Evolutionary conservation across 1,140 invertebrate species (phyloP), one percentile per base, ranked within the genome.

Genomic region (Microplitis demolitor): DNA sequence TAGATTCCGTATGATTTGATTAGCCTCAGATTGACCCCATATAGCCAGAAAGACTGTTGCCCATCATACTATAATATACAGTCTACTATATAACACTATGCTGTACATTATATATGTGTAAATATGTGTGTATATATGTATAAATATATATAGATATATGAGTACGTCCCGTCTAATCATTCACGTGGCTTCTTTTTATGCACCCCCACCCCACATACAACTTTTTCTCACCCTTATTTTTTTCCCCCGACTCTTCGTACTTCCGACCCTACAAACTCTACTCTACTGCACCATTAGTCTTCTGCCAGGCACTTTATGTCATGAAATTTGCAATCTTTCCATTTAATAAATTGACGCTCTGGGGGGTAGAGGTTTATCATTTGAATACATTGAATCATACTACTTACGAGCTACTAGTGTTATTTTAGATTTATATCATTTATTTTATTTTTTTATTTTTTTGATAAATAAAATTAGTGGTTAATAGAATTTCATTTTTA

Each of bases 1-100:
- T 79, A 73, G 74, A 79, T 81, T 77, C 80, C 80, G 80, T 82
- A 86, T 87, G 85, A 87, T 87, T 87, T 86, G 86, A 87, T 87
- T 87, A 87, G 85, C 86, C 86, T 86, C 86, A 87, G 86, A 87
- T 87, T 87, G 85, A 87, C 86, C 86, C 84, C 81, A 80, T 76
- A 75, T 66, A 53, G 16, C 11, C n/a, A 33, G 35, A 24, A 74
- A 78, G 69, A 67, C 77, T 74, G 79, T 79, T 80, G 77, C 64
- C 66, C 69, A 35, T 51, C 63, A 51, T 66, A 73, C 71, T 62
- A 45, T 68, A 69, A 62, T 69, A 6, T 35, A n/a, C 53, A 56
- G 53, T 56, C 53, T 56, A 14, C 9, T 56, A 56, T 56, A 56
- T 56, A 56, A 14, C 53, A n/a, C 53, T 56, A n/a, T 24, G 39